phyloP scores from a whole-genome alignment of 2,888 invertebrate species.

The Acanthosepion lycidas region DNA sequence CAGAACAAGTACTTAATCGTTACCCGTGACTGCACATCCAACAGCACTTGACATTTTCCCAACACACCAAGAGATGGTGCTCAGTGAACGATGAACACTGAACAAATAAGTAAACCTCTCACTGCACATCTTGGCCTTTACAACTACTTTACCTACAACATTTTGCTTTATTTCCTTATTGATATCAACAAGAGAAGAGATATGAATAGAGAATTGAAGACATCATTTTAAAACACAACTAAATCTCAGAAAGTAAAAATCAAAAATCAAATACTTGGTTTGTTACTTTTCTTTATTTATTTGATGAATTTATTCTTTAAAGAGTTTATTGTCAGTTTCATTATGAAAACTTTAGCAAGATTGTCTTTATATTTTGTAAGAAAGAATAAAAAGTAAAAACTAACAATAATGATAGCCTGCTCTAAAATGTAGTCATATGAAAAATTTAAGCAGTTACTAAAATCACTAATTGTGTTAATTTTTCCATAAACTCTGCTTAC shows the following conservation, averaged over 20 bases:
- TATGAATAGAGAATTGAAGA: not conserved
- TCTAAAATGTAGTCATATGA: too few species aligned
- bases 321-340: too few species aligned
- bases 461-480: too few species aligned
- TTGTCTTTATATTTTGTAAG: too few species aligned
- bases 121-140: not conserved
- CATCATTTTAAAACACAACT: not conserved
- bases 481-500: too few species aligned
- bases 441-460: too few species aligned
- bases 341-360: too few species aligned
- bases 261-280: not conserved
- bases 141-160: not conserved
- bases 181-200: not conserved
- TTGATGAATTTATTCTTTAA: not conserved
- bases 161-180: conserved; percentile 33
- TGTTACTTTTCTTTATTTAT: not conserved
- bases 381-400: too few species aligned
- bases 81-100: not conserved
- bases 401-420: too few species aligned
- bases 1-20: conserved; percentile 22
- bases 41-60: conserved; percentile 23
- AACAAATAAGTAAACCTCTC: conserved; percentile 9
- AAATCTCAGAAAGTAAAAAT: not conserved
- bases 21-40: not conserved
- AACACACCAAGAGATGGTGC: not conserved